Percentiles rank a stretch among this genome's conserved stretches.
phyloP scores from a whole-genome alignment of 2,113 vertebrate genomes.

The Indri indri region DNA sequence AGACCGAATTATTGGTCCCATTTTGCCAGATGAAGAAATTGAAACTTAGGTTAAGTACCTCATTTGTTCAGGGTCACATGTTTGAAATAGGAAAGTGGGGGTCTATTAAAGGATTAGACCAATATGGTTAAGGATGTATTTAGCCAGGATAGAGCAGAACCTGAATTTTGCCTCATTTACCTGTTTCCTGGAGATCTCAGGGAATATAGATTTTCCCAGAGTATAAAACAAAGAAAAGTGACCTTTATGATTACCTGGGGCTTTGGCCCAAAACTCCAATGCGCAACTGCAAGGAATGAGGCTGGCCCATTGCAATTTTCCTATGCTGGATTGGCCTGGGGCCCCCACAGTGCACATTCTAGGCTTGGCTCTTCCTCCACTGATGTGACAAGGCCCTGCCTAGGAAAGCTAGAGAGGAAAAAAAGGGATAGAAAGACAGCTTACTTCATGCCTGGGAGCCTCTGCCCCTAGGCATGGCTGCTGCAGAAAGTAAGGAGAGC shows the following conservation, averaged over 20 bases:
- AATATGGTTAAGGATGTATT: background rate
- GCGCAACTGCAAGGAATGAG: background rate
- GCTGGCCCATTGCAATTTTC: background rate
- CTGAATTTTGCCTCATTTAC: background rate
- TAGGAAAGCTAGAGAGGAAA: background rate
- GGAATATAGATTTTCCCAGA: background rate
- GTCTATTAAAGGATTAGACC: background rate
- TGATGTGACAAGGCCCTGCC: background rate
- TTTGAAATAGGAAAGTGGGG: background rate
- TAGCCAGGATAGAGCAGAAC: background rate
- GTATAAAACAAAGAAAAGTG: constrained; percentile 2
- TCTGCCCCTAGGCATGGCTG: constrained; percentile 2
- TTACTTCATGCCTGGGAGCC: background rate
- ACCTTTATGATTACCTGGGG: background rate
- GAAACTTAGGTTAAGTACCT: background rate
- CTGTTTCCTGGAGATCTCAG: background rate
- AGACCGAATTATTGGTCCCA: background rate
- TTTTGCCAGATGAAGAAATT: background rate
- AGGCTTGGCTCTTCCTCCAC: background rate
- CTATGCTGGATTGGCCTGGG: background rate
- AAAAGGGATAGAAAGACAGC: background rate
- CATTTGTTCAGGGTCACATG: background rate
- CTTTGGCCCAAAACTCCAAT: background rate
- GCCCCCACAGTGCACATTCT: background rate
- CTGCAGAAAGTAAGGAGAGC: background rate